A percentile compares a stretch with the other conserved stretches of the same genome.
Evolutionary conservation across 2,888 invertebrate species (phyloP).

Genomic region (Sphinx pinastri): DNA sequence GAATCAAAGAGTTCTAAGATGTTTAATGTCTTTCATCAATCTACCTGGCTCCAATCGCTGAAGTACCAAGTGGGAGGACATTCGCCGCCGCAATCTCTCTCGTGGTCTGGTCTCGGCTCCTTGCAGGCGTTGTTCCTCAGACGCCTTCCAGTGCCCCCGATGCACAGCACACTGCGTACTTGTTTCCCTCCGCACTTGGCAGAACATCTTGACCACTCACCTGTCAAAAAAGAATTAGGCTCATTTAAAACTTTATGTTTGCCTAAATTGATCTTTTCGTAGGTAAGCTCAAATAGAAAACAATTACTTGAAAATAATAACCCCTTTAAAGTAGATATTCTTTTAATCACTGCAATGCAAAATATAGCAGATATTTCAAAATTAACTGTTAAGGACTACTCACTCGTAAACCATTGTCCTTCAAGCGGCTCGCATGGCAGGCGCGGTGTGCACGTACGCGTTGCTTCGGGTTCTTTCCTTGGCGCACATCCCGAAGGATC

Average conservation of each 20-base stretch:
- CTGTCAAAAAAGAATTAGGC: constrained; percentile 43
- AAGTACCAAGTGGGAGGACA: constrained; percentile 89
- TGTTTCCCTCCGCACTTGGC: constrained; percentile 82
- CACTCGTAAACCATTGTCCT: constrained; percentile 93
- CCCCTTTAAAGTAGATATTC: no score
- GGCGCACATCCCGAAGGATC: constrained; percentile 86
- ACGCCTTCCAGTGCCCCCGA: constrained; percentile 82
- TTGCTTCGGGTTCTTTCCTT: constrained; percentile 83
- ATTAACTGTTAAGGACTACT: constrained; percentile 13
- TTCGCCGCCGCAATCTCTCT: constrained; percentile 84
- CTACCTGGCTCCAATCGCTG: constrained; percentile 89
- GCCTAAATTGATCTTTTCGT: no score
- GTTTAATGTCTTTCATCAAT: no score
- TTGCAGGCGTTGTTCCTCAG: constrained; percentile 85
- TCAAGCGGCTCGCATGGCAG: constrained; percentile 85
- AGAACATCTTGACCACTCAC: constrained; percentile 81
- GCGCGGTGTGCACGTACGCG: constrained; percentile 86
- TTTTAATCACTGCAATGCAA: background rate
- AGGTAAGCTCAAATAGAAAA: no score
- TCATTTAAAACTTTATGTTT: background rate
- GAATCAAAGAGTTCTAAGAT: no score
- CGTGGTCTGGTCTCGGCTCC: constrained; percentile 85
- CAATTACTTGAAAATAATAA: no score
- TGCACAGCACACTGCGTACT: constrained; percentile 88
- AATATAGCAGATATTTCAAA: background rate